Percentiles rank a stretch among this genome's conserved stretches.
Evolutionary conservation across 2,113 vertebrate species (phyloP).

Genomic region (Phasianus colchicus): DNA sequence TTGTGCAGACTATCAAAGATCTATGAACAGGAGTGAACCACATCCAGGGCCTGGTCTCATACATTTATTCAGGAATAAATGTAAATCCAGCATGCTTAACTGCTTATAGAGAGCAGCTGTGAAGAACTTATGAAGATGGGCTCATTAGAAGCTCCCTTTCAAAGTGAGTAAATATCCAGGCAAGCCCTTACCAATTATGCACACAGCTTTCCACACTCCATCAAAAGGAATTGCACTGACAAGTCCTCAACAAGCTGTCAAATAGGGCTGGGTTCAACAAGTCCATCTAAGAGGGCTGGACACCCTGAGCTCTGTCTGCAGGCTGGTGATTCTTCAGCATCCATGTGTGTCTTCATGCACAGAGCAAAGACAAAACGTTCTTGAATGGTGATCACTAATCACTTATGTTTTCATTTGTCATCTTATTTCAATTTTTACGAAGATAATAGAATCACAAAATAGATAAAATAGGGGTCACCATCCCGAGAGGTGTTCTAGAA

Average conservation of each 20-base stretch:
- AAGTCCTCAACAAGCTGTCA: background rate
- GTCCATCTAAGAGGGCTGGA: background rate
- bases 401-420: background rate
- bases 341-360: background rate
- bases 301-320: background rate
- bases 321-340: background rate
- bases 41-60: background rate
- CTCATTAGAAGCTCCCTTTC: background rate
- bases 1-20: background rate
- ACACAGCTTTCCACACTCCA: background rate
- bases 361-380: background rate
- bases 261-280: background rate
- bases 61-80: background rate
- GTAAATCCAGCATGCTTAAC: background rate
- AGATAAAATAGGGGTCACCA: too few species aligned
- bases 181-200: background rate
- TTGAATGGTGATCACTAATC: background rate
- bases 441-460: background rate
- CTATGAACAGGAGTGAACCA: background rate
- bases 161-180: background rate
- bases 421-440: background rate
- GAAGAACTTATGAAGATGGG: background rate
- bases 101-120: background rate
- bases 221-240: background rate
- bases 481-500: too few species aligned